Percentiles rank a stretch among this genome's conserved stretches.
These are phyloP conservation scores for Callipepla californica DNA, from an alignment of 2,113 vertebrate species.

Conservation along the genomic window DNA sequence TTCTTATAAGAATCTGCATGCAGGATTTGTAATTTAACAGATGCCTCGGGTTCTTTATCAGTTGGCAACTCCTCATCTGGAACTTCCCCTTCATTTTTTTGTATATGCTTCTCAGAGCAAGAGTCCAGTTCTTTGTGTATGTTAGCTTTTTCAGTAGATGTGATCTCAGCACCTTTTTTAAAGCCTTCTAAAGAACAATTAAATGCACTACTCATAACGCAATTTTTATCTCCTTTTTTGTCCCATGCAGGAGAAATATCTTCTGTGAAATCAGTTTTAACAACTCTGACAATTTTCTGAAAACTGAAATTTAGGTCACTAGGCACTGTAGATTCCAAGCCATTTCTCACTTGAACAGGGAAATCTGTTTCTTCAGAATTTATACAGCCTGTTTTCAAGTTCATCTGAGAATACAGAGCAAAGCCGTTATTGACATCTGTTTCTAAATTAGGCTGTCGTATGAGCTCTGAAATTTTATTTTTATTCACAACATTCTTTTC, in stretches of 20 bases:
- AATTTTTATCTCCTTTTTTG: background rate
- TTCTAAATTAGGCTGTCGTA: background rate
- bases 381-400: background rate
- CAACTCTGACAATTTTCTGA: background rate
- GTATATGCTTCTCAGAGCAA: background rate
- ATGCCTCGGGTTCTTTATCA: background rate
- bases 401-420: background rate
- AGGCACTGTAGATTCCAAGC: background rate
- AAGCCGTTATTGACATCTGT: background rate
- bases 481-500: background rate
- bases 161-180: background rate
- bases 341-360: background rate
- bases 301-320: background rate
- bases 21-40: background rate
- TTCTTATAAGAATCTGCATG: background rate
- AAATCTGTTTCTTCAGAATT: background rate
- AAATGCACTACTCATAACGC: rapidly evolving
- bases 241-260: background rate
- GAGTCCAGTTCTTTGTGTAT: background rate
- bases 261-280: background rate
- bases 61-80: background rate
- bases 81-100: background rate
- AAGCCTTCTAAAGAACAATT: background rate
- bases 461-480: background rate
- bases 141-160: background rate